These are phyloP conservation scores for Nomada lathburiana DNA, from an alignment of 2,888 invertebrate species.

Conservation along the genomic window DNA sequence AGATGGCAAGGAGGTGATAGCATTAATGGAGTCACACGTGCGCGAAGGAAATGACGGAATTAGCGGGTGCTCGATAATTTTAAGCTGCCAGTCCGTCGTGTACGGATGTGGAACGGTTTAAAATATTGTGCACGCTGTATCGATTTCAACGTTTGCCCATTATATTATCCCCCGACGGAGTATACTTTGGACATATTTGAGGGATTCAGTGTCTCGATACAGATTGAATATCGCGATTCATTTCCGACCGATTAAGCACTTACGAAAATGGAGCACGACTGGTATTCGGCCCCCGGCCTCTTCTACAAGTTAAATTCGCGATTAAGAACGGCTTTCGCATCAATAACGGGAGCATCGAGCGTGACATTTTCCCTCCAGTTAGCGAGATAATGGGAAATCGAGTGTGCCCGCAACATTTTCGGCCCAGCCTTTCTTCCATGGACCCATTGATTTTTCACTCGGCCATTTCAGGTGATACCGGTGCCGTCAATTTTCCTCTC, in stretches of 20 bases:
- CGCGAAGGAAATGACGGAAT: too few species aligned
- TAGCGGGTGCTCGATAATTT: too few species aligned
- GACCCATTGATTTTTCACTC: slow-evolving; percentile 31
- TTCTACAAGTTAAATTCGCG: slow-evolving; percentile 33
- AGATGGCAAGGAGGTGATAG: too few species aligned
- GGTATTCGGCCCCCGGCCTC: slow-evolving; percentile 20
- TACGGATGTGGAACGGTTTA: too few species aligned
- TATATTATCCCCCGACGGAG: slow-evolving; percentile 9
- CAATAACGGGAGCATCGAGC: slow-evolving; percentile 37
- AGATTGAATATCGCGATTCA: slow-evolving; percentile 53
- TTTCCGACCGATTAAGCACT: slow-evolving; percentile 57
- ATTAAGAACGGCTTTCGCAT: slow-evolving; percentile 42
- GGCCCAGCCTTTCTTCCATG: neutral
- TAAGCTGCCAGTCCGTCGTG: too few species aligned
- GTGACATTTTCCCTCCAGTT: slow-evolving; percentile 20
- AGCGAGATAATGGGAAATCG: slow-evolving; percentile 40
- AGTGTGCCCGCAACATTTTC: slow-evolving; percentile 39
- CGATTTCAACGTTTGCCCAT: slow-evolving; percentile 5
- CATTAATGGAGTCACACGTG: too few species aligned
- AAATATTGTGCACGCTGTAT: neutral
- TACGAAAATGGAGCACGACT: slow-evolving; percentile 52
- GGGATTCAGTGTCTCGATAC: slow-evolving; percentile 37
- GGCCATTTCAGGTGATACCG: neutral
- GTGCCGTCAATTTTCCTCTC: slow-evolving; percentile 19
- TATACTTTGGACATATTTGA: slow-evolving; percentile 36